Percentiles rank a stretch among this genome's conserved stretches.
Conservation (phyloP, 2,797 vertebrate genomes). For the Sebastes vulpes region DNA sequence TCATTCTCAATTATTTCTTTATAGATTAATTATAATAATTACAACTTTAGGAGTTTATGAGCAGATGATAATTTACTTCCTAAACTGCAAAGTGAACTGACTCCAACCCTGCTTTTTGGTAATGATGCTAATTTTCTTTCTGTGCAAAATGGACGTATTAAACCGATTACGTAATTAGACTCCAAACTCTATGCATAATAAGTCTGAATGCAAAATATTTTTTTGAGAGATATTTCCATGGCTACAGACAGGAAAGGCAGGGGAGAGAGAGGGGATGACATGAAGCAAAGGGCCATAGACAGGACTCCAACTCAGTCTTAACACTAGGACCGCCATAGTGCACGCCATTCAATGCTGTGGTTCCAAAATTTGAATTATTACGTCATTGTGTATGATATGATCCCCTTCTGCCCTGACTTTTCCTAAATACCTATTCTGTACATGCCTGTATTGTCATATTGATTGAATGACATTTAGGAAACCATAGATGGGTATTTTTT, state of each 20-base stretch:
- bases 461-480: too few species aligned
- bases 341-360: too few species aligned
- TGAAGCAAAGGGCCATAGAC: neutral
- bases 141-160: constrained; percentile 17
- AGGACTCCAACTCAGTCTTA: neutral
- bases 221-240: neutral
- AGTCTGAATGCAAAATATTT: neutral
- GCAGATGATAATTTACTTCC: constrained; percentile 29
- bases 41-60: constrained; percentile 28
- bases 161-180: constrained; percentile 36
- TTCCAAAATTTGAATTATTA: too few species aligned
- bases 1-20: constrained; percentile 6
- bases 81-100: constrained; percentile 10
- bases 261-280: neutral
- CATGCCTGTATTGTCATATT: too few species aligned
- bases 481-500: too few species aligned
- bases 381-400: too few species aligned
- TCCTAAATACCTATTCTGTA: too few species aligned
- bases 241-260: neutral
- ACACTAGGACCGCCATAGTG: too few species aligned
- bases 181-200: constrained; percentile 17
- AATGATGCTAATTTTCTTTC: constrained; percentile 31
- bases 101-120: constrained; percentile 12
- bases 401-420: too few species aligned
- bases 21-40: constrained; percentile 47